A percentile compares a stretch with the other conserved stretches of the same genome.
These are phyloP conservation scores for Drosophila anomalipes DNA, from an alignment of 2,888 invertebrate species.

Conservation along the genomic window DNA sequence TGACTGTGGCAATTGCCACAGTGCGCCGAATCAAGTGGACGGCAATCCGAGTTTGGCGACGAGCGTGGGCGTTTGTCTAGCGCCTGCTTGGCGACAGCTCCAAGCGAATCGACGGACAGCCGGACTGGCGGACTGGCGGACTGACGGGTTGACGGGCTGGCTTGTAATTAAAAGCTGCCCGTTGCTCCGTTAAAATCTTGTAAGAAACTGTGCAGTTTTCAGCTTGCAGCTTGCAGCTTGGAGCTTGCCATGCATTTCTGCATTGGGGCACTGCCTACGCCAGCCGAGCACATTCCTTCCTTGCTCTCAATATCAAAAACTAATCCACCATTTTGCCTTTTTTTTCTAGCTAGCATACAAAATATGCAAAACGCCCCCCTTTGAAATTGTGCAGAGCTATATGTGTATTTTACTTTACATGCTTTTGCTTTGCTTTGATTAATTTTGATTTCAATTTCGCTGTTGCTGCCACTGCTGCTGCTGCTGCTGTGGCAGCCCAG, in stretches of 20 bases:
- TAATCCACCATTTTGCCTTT: conserved; percentile 17
- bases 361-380: conserved; percentile 58
- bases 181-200: conserved; percentile 44
- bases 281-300: conserved; percentile 70
- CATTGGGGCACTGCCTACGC: conserved; percentile 66
- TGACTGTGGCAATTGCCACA: conserved; percentile 28
- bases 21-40: conserved; percentile 57
- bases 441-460: conserved; percentile 78
- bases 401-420: conserved; percentile 34
- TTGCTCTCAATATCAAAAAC: conserved; percentile 50
- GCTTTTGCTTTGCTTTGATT: conserved; percentile 65
- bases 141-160: conserved; percentile 16
- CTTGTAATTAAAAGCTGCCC: conserved; percentile 69
- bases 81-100: conserved; percentile 73
- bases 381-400: conserved; percentile 10
- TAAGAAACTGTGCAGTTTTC: conserved; percentile 17
- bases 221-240: not conserved
- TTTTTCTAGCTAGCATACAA: conserved; percentile 15
- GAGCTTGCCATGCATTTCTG: conserved; percentile 38
- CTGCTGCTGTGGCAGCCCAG: conserved; percentile 39
- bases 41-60: conserved; percentile 20
- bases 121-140: not conserved
- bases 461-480: conserved; percentile 31
- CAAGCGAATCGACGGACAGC: conserved; percentile 49
- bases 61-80: conserved; percentile 76